Evolutionary conservation across 2,113 vertebrate genomes (phyloP), one percentile per base, ranked within the genome.

Genomic region (Numenius arquata): DNA sequence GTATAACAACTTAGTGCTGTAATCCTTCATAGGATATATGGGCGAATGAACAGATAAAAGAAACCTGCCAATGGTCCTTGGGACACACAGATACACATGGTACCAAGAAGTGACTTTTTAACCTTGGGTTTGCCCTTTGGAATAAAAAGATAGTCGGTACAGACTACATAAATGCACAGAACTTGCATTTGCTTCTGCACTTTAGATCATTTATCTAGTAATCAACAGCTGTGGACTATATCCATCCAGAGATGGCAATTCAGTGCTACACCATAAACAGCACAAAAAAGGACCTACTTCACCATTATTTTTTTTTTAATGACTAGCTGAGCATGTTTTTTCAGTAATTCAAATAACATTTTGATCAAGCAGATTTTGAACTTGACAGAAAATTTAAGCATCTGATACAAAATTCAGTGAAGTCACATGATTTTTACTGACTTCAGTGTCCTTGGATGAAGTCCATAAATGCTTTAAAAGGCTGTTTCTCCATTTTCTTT

Each of bases 1-100:
- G 91, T 43, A 20, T 81, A 96, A 96, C 95, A 95, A 94, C 70
- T 96, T 93, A 90, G 92, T 47, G 43, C 94, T 94, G 86, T 90
- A 93, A 91, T 88, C 82, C 88, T 88, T 88, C 10, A 72, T 15
- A 84, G 75, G 75, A 71, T 53, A 75, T 68, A 88, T 27, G 87
- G 78, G 74, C 72, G 52, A 93, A 87, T 13, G 30, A 96, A 78
- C 85, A 93, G 20, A 83, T 52, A 72, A 70, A 96, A 93, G 92
- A 74, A 43, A 40, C 40, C 79, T 96, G 78, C 38, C 84, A 88
- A 8, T 11, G 52, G 73, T 89, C 82, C 85, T 66, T 72, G 61
- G 70, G 73, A 73, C 41, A 72, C 71, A 68, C 61, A 76, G 80
- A 74, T 38, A 62, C 20, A 58, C 38, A n/a, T 3, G 11, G 43